Evolutionary conservation across 2,888 invertebrate genomes (phyloP), one percentile per base, ranked within the genome.

Genomic region (Caenorhabditis afra): DNA sequence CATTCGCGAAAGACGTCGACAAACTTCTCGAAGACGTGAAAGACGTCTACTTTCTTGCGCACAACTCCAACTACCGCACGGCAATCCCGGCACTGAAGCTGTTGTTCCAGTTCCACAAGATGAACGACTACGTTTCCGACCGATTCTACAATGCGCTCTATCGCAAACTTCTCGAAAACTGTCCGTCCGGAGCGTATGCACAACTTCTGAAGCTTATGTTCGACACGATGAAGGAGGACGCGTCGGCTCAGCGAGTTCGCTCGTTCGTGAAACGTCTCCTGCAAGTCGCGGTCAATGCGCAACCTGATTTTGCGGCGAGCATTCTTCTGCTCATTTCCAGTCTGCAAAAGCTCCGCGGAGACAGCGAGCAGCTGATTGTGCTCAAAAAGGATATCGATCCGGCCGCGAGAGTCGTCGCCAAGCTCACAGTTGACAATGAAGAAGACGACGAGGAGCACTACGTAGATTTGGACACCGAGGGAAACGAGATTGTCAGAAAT

Each of bases 121-220:
- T 83, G 68, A 88, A 78, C 82, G 90, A 91, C 58, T 90, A 86
- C 45, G 85, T 91, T 5, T 90, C 91, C 7, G 92, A 92, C 82
- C 90, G 92, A 1, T 93, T 91, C 87, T 97, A 96, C 91, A 93
- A 94, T 76, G 94, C 96, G 0, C 93, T 99, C 41, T 99, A 99
- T 90, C 93, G 93, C 22, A 96, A 96, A 90, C 91, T 99, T 70
- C 91, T 94, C 0, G 95, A 95, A 90, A 93, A 95, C 0, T 92
- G 82, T 18, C 86, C 87, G 10, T 90, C 90, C n/a, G 93, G 93
- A 12, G 94, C 94, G 0, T 86, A 84, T 65, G 80, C 83, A 50
- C 86, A 86, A 55, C 67, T 86, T 0, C 79, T 85, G 61, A 76
- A 81, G 57, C 53, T 86, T 3, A 59, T 86, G 29, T 84, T 79